These are phyloP conservation scores for Cataglyphis livida DNA, from an alignment of 2,888 invertebrate species.

Conservation along the genomic window DNA sequence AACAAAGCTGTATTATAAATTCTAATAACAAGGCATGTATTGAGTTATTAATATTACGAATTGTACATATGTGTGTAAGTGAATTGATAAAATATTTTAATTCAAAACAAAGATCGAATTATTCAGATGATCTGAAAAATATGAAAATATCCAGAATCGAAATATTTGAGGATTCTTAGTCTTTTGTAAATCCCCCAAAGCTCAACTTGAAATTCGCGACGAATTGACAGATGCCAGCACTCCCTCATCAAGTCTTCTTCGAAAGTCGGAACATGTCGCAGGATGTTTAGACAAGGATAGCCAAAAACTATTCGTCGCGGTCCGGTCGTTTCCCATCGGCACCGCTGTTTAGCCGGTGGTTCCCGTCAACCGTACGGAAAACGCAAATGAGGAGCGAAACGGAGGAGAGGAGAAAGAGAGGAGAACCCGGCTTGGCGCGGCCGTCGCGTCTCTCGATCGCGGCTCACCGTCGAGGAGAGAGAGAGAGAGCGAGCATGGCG, in stretches of 20 bases:
- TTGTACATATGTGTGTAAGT: background rate
- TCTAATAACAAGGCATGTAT: background rate
- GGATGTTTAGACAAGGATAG: background rate
- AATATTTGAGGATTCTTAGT: background rate
- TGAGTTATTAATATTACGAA: background rate
- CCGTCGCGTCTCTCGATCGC: background rate
- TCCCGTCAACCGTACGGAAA: background rate
- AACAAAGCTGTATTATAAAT: background rate
- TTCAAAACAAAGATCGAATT: background rate
- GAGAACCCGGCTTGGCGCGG: background rate
- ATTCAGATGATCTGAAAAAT: background rate
- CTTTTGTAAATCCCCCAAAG: background rate
- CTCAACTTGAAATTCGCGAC: background rate
- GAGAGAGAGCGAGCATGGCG: constrained; percentile 67
- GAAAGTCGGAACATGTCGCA: background rate
- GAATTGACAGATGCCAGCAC: background rate
- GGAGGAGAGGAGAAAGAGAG: background rate
- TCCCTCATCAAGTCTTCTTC: background rate
- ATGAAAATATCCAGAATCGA: background rate
- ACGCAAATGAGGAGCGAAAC: constrained; percentile 8
- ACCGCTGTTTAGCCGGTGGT: background rate
- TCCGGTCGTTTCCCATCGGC: background rate
- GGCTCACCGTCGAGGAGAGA: background rate
- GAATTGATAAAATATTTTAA: background rate
- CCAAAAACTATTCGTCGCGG: background rate